Conservation (phyloP, 1,140 invertebrate genomes). For the Brachionus manjavacas region DNA sequence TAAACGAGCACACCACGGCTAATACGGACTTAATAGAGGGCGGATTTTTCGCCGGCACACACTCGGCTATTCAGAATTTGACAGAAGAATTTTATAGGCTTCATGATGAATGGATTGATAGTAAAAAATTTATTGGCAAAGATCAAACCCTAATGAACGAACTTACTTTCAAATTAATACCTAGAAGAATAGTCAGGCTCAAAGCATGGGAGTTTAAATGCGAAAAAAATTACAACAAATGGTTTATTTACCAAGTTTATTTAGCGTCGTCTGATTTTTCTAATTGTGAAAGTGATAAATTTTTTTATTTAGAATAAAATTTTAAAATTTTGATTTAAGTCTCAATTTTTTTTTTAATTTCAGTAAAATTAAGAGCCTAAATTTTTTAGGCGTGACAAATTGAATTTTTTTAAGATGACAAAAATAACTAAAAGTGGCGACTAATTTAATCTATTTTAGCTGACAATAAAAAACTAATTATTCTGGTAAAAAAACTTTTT, state of each 20-base stretch:
- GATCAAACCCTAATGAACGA: constrained; percentile 13
- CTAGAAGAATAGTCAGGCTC: neutral
- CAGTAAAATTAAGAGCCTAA: no score
- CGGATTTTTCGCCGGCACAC: neutral
- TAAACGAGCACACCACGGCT: neutral
- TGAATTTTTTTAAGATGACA: no score
- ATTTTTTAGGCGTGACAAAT: no score
- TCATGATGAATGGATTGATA: neutral
- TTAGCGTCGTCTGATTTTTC: neutral
- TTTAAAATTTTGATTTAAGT: no score
- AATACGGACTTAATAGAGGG: neutral
- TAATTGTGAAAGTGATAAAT: neutral
- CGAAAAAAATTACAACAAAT: neutral
- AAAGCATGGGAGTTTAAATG: neutral
- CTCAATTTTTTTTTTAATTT: no score
- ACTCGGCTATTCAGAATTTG: neutral
- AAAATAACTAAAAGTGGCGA: no score
- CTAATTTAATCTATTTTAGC: no score
- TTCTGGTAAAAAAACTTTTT: no score
- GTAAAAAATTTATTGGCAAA: neutral
- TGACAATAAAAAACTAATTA: no score
- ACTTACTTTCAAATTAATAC: neutral
- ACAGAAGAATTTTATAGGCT: neutral
- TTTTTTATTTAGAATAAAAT: neutral
- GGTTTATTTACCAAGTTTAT: neutral